Evolutionary conservation across 2,888 invertebrate genomes (phyloP), one percentile per base, ranked within the genome.

Genomic region (Drosophila lacicola): DNA sequence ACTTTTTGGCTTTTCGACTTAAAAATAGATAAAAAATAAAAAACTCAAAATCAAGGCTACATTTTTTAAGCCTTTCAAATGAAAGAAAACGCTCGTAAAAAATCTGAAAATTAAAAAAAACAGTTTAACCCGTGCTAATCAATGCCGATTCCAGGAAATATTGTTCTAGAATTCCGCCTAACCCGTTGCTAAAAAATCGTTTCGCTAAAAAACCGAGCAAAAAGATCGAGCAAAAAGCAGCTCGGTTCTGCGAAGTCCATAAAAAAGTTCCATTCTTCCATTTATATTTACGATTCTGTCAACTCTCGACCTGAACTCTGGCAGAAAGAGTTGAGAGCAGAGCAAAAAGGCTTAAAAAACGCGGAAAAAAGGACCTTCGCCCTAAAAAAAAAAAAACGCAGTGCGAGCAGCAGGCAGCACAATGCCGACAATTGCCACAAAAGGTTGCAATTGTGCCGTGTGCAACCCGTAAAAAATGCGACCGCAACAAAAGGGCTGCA

Each of bases 321-420:
- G 47, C 74, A 37, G 67, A 87, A 86, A 79, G 83, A 84, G 83
- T 86, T 83, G 72, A 85, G 74, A 61, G 80, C 87, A 85, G 83
- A 70, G 89, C 84, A 78, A 47, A 88, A 85, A 86, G 89, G 85
- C 85, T 86, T 86, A 80, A 84, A 89, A 85, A 85, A 77, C 51
- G 36, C 36, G 25, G 8, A 11, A 39, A 37, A 45, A 41, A 29
- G 61, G 70, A 58, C 41, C 34, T 55, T 50, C 2, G 51, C 46
- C 45, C 44, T 50, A 66, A 66, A 66, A 62, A 69, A 70, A 64
- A 64, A 5, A 5, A 25, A 25, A 25, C 25, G 8, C 29, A 61
- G 60, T 47, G 46, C 29, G 50, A 63, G 49, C 19, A 54, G 61
- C 55, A 37, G 66, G 46, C 57, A 53, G 29, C 49, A 70, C 47